Evolutionary conservation across 1,140 invertebrate species (phyloP).

Genomic region (Paracyclopina nana): DNA sequence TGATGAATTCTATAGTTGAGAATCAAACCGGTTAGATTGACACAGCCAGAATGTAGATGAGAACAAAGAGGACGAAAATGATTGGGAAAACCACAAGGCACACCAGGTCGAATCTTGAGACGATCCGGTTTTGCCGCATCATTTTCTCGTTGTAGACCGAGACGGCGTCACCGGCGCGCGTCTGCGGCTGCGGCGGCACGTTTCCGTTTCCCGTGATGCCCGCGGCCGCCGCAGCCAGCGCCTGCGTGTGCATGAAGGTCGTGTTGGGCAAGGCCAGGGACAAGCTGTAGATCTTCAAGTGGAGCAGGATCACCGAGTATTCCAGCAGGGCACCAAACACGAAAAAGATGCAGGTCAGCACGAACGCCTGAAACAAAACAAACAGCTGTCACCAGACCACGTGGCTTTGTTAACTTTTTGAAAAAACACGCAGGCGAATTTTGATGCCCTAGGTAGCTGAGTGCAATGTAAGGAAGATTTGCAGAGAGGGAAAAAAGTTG

Average conservation of each 20-base stretch:
- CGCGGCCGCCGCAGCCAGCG: neutral
- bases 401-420: too few species aligned
- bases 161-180: neutral
- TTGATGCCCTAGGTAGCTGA: too few species aligned
- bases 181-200: neutral
- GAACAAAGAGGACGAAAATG: conserved; percentile 7
- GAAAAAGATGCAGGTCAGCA: conserved; percentile 11
- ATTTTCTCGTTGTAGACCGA: neutral
- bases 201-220: neutral
- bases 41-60: conserved; percentile 8
- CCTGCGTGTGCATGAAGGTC: too few species aligned
- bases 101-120: neutral
- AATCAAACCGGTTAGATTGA: neutral
- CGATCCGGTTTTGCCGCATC: neutral
- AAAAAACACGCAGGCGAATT: too few species aligned
- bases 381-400: neutral
- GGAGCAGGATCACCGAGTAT: conserved; percentile 12
- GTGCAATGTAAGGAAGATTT: too few species aligned
- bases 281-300: conserved; percentile 5
- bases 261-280: too few species aligned
- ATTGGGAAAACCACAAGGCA: conserved; percentile 12
- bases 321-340: conserved; percentile 13
- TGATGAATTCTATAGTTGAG: too few species aligned
- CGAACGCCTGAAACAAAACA: conserved; percentile 2
- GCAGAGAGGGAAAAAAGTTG: too few species aligned